Evolutionary conservation across 2,113 vertebrate species (phyloP), one percentile per base, ranked within the genome.

Genomic region (Chinchilla lanigera): DNA sequence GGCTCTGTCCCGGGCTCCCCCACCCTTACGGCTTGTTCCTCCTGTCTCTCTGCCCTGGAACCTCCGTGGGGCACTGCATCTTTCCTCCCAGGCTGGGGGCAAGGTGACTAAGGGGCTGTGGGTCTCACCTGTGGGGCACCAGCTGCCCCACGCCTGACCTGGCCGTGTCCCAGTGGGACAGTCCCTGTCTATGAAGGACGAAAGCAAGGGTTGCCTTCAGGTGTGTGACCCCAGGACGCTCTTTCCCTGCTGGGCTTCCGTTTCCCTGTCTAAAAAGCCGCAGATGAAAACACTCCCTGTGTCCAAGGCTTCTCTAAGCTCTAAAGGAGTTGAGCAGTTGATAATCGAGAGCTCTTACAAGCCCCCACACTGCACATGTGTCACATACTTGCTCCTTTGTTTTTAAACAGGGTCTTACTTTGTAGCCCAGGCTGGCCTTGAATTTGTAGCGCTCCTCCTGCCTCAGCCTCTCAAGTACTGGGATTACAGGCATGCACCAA

Each of bases 1-100:
- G 2, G 56, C n/a, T 11, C n/a, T 26, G 16, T 52, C 47, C 7
- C 56, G 9, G 8, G 35, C 16, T 41, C 67, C 56, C 54, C 5
- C 11, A 44, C 26, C 22, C 1, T 54, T 35, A 24, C 77, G 14
- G 2, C 38, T 16, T 6, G 13, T 7, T 22, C 88, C 11, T 33
- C 52, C 41, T 33, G 65, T 22, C 65, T 2, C 65, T 69, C 35
- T 35, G 65, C 33, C 71, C 54, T 58, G 16, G 44, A 41, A 35
- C 56, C 3, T n/a, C 28, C 14, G 0, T 0, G 1, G 0, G 19
- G 41, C 30, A 24, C 35, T 19, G 8, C 11, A 41, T 19, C 80
- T 7, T 60, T 65, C 41, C 35, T 44, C 65, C 3, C 0, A 0
- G 14, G 38, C 78, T 24, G 10, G 63, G 75, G 56, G 47, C 2